A percentile compares a stretch with the other conserved stretches of the same genome.
Conservation (phyloP, 92 coral and sea anemone species). For the Hydrozoanthus gracilis region DNA sequence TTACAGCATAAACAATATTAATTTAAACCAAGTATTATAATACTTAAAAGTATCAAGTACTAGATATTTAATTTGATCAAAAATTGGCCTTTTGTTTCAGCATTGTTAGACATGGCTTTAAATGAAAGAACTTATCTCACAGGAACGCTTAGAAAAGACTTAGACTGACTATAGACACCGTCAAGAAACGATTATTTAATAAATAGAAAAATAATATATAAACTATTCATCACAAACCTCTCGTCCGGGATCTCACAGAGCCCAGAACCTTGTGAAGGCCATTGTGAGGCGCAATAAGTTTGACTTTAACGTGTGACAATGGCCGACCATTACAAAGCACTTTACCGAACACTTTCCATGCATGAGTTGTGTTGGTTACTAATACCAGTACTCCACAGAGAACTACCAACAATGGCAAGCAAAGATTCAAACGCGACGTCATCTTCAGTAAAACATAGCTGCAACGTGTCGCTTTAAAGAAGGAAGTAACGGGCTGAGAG, state of each 20-base stretch:
- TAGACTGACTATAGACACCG: no score
- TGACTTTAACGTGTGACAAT: slow-evolving; percentile 32
- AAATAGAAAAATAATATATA: background rate
- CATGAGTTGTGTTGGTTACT: background rate
- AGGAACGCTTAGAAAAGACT: no score
- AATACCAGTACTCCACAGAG: background rate
- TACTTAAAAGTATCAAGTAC: no score
- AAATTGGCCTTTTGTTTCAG: no score
- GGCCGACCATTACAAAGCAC: slow-evolving; percentile 30
- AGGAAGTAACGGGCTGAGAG: no score
- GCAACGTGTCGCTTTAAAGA: no score
- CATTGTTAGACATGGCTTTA: no score
- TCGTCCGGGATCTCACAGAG: slow-evolving; percentile 11
- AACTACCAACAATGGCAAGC: background rate
- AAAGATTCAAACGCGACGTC: background rate
- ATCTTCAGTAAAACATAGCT: background rate
- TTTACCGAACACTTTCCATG: slow-evolving; percentile 40
- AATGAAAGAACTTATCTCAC: no score
- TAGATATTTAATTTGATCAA: no score
- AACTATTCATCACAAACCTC: background rate
- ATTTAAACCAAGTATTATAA: no score
- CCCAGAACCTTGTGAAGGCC: slow-evolving; percentile 6
- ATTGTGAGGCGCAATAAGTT: background rate
- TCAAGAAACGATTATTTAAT: no score
- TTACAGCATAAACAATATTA: no score